Base-by-base conservation (phyloP, 2,888 invertebrate species). In the Hypomecis punctinalis region DNA sequence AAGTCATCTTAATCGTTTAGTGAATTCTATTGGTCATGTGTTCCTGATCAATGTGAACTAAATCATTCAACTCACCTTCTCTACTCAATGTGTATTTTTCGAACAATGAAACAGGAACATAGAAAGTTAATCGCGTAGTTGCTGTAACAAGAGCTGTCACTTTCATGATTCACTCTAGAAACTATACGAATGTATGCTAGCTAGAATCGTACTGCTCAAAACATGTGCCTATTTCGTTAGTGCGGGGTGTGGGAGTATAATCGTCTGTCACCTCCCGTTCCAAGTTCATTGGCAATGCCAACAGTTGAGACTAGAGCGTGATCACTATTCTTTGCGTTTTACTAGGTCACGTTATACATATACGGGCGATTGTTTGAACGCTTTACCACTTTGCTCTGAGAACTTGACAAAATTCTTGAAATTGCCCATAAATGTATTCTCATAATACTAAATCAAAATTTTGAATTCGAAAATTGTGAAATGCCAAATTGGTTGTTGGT, bases 231-330 rank as follows among this genome's bases (percentile, higher is more conserved):
- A 40, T 45, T 43, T 45, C 37, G 53, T 48, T 51, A 39, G 23
- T 39, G 11, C 13, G n/a, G 11, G 7, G 52, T 8, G 63, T 65
- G 56, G 56, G 65, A 37, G 65, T 43, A 36, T 51, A 56, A 45
- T 56, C 36, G 55, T 55, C 42, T 47, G 47, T 59, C 49, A 37
- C 43, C 46, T 48, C 23, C 13, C 45, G 37, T 42, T 46, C 13
- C 55, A 60, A 65, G 61, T 61, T 65, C 65, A 65, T 61, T 65
- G 61, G 52, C 65, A 61, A 65, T 55, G 54, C 56, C 43, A 54
- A 59, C 10, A 39, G 37, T 58, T 39, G 9, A 43, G 48, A 23
- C 39, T 55, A 49, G n/a, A 36, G 37, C 39, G 11, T 33, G 49
- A 13, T 11, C 40, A 23, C 11, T 57, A 42, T 61, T 61, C 54